phyloP scores from a whole-genome alignment of 2,888 invertebrate species.

The Parnassius apollo region DNA sequence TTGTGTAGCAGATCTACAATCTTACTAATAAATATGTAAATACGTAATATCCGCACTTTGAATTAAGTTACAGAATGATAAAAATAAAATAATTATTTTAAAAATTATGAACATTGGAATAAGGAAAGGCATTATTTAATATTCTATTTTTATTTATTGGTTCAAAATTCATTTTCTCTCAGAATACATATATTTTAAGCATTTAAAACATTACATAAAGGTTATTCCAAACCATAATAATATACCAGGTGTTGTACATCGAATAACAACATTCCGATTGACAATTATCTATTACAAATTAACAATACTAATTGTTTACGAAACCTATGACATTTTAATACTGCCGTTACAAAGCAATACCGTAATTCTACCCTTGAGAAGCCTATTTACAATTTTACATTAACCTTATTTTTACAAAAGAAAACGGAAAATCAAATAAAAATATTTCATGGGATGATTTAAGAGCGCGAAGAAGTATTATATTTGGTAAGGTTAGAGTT shows the following conservation, averaged over 20 bases:
- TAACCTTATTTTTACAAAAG: neutral
- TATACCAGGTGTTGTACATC: neutral
- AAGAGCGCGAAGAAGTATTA: no score
- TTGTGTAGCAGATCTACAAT: no score
- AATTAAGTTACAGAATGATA: no score
- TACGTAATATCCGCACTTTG: no score
- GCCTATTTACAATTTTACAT: slow-evolving; percentile 13
- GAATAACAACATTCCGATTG: neutral
- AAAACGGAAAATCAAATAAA: no score
- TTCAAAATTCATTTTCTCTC: slow-evolving; percentile 14
- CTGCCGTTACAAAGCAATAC: slow-evolving; percentile 5
- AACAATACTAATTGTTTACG: neutral
- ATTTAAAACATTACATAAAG: slow-evolving; percentile 7
- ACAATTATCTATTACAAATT: neutral
- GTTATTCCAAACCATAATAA: neutral
- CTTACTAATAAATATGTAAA: no score
- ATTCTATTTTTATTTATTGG: slow-evolving; percentile 7
- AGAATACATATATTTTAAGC: slow-evolving; percentile 9
- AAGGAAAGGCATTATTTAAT: neutral
- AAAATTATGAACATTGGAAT: no score
- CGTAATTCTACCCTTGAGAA: neutral
- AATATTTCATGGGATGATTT: no score
- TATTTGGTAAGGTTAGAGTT: no score
- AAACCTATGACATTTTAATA: neutral
- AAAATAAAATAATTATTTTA: no score